Percentiles rank a stretch among this genome's conserved stretches.
Conservation (phyloP, 2,888 invertebrate genomes). For the Branchipolynoe longqiensis region DNA sequence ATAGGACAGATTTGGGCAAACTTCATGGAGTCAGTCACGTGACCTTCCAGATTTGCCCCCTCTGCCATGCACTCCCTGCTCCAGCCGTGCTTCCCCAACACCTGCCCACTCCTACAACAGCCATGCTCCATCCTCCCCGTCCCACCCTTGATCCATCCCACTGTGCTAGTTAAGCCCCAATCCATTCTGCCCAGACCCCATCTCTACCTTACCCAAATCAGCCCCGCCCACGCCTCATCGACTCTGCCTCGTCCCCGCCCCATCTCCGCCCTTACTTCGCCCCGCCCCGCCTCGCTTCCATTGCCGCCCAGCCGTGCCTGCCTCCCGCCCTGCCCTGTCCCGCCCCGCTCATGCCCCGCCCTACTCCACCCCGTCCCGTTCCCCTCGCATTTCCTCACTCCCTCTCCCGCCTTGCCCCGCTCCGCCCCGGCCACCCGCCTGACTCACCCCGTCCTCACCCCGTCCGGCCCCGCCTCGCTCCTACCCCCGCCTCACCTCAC, state of each 20-base stretch:
- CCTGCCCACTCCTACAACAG: not conserved
- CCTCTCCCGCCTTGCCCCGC: not conserved
- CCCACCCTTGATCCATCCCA: not conserved
- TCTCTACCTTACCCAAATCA: not conserved
- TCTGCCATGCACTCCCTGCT: not conserved
- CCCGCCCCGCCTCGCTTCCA: not conserved
- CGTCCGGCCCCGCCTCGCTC: not conserved
- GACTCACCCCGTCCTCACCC: not conserved
- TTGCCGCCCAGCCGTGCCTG: not conserved
- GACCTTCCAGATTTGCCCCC: too few relatives aligned
- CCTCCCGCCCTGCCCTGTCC: not conserved
- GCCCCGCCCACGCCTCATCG: not conserved
- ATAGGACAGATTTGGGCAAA: too few relatives aligned
- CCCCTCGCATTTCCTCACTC: not conserved
- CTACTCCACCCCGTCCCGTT: not conserved
- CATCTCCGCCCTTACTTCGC: not conserved
- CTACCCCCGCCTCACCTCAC: not conserved
- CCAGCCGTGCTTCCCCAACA: not conserved
- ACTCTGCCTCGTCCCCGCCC: not conserved
- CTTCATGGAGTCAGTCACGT: too few relatives aligned
- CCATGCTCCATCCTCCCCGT: too few relatives aligned
- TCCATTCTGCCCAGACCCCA: not conserved
- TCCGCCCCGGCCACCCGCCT: not conserved
- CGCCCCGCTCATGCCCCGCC: not conserved
- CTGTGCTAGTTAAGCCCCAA: not conserved